Evolutionary conservation across 2,113 vertebrate species (phyloP).

Genomic region (Sylvilagus bachmani): DNA sequence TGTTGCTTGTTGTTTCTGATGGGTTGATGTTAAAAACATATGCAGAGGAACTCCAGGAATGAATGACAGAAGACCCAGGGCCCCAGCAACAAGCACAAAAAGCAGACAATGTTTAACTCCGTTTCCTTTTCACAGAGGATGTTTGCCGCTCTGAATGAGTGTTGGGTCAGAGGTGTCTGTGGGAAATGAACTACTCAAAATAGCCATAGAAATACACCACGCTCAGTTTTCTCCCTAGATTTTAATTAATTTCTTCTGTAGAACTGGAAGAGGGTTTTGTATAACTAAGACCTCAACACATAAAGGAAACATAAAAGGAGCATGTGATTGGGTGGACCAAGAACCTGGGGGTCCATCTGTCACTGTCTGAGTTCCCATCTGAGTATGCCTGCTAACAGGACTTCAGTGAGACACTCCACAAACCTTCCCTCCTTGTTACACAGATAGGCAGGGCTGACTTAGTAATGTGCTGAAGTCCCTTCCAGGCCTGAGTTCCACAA

Average conservation of each 20-base stretch:
- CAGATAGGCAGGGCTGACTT: background rate
- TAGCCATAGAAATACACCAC: background rate
- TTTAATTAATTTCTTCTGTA: conserved; percentile 25
- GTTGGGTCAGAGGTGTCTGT: conserved; percentile 14
- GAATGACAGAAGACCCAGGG: conserved; percentile 76
- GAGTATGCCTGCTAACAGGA: background rate
- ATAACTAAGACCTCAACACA: background rate
- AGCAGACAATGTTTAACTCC: conserved; percentile 52
- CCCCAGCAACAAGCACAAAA: conserved; percentile 66
- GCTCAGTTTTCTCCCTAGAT: conserved; percentile 45
- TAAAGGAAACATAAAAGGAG: conserved; percentile 2
- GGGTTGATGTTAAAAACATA: conserved; percentile 60
- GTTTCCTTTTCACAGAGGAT: conserved; percentile 59
- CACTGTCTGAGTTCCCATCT: background rate
- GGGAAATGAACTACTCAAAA: background rate
- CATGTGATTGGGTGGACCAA: background rate
- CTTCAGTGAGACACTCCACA: background rate
- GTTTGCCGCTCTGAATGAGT: conserved; percentile 57
- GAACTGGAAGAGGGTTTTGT: conserved; percentile 55
- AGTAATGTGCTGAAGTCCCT: conserved; percentile 44
- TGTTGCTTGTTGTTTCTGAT: conserved; percentile 37
- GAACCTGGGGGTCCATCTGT: background rate
- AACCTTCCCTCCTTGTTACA: background rate
- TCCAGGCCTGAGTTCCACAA: conserved; percentile 43
- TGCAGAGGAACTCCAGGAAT: conserved; percentile 64